phyloP scores from a whole-genome alignment of 1,140 invertebrate genomes.

The Saccostrea echinata region DNA sequence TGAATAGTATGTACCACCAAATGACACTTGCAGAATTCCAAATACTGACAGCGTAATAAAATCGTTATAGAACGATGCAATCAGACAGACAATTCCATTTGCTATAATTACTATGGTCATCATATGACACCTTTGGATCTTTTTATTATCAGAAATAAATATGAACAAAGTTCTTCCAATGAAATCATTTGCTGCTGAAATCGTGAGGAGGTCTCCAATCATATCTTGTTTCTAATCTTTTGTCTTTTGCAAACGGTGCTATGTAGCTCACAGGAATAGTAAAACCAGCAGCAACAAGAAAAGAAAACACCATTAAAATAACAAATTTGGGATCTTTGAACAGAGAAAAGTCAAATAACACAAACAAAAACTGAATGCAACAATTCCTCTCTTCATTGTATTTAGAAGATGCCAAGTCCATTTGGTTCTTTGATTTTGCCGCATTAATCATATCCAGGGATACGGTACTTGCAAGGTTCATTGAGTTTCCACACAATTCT shows the following conservation, averaged over 20 bases:
- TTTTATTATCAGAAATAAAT: conserved; percentile 17
- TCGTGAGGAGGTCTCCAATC: conserved; percentile 25
- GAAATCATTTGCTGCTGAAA: conserved; percentile 34
- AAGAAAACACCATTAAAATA: conserved; percentile 6
- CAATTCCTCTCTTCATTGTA: background rate
- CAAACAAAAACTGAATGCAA: background rate
- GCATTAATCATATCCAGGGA: background rate
- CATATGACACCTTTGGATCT: conserved; percentile 42
- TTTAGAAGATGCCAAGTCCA: background rate
- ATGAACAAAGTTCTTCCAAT: background rate
- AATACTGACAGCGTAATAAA: conserved; percentile 27
- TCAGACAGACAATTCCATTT: conserved; percentile 17
- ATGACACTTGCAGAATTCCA: conserved; percentile 16
- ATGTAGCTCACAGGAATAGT: conserved; percentile 37
- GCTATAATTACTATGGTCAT: conserved; percentile 24
- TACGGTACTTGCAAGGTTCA: background rate
- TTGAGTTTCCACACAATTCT: background rate
- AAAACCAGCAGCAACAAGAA: conserved; percentile 25
- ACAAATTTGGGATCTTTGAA: conserved; percentile 33
- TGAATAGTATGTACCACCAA: conserved; percentile 36
- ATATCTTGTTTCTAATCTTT: background rate
- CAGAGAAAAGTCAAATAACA: conserved; percentile 16
- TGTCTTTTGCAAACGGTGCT: conserved; percentile 26
- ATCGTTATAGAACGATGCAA: conserved; percentile 3
- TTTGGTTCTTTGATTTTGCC: background rate